phyloP scores from a whole-genome alignment of 2,888 invertebrate genomes.

The Seira ritae region DNA sequence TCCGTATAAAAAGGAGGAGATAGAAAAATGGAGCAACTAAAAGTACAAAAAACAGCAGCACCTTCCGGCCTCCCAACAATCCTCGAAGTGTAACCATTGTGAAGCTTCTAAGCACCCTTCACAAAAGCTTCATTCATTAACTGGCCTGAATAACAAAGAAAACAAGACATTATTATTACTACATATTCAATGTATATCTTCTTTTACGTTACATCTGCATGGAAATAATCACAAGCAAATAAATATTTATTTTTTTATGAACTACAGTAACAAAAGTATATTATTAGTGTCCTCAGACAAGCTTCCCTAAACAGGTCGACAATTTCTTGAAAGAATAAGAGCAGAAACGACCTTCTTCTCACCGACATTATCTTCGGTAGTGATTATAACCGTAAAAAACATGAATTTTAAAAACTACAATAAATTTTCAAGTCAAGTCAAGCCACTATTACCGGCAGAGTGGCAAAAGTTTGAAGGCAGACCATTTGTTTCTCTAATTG shows the following conservation, averaged over 20 bases:
- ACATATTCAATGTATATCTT: not conserved
- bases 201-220: not conserved
- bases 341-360: conserved; percentile 1
- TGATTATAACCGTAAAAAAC: not conserved
- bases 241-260: too few relatives aligned
- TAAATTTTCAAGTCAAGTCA: not conserved
- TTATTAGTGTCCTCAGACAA: too few relatives aligned
- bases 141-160: conserved; percentile 41
- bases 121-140: conserved; percentile 55
- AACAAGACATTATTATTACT: not conserved
- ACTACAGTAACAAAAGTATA: too few relatives aligned
- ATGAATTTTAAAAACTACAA: not conserved
- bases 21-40: conserved; percentile 71
- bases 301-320: too few relatives aligned
- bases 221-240: too few relatives aligned
- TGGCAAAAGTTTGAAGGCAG: too few relatives aligned
- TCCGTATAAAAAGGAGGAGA: conserved; percentile 69
- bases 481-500: too few relatives aligned
- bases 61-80: conserved; percentile 68
- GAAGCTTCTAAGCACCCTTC: conserved; percentile 43
- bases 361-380: conserved; percentile 1
- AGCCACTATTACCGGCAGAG: too few relatives aligned
- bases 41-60: conserved; percentile 65
- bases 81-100: conserved; percentile 73
- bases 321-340: not conserved